Base-by-base conservation (phyloP, 2,113 vertebrate species). In the Halichoeres trimaculatus region DNA sequence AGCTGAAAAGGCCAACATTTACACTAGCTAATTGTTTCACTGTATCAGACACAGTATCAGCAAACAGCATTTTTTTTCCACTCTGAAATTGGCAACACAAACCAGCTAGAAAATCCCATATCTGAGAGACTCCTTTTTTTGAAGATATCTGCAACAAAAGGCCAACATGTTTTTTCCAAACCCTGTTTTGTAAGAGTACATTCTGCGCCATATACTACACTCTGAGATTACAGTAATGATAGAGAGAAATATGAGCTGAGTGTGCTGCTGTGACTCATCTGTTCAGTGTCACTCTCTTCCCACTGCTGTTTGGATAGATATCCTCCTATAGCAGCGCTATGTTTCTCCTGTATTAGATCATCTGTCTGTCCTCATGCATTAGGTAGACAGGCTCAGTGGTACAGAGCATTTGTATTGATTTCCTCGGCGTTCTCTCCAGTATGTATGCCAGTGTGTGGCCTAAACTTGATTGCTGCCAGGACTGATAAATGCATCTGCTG, bases 231-330 rank as follows among this genome's bases (percentile, higher is more conserved):
- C 72, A 34, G 72, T 81, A 77, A 64, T 76, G 70, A 70, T 12
- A 51, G 40, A 47, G 79, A 83, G 68, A 75, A 85, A 77, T 83
- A 58, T 62, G 75, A 61, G 56, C 40, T 52, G 83, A 75, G 75
- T 23, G 62, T 34, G 80, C 83, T 71, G 78, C 75, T 71, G 76
- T 87, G 89, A 85, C 81, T 86, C 84, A 83, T 76, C 76, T 77
- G 65, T 56, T 80, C 70, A 58, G n/a, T 69, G 76, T 69, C 45
- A 14, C 68, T 75, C 16, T 64, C 75, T 45, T 56, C 69, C 70
- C 26, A 7, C 40, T 78, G 62, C 52, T 52, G 47, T 64, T 65
- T 56, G 66, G 66, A 74, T 64, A 58, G 24, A 58, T 53, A 35
- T 72, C 57, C 58, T 74, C 68, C 80, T 71, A 56, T 74, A 66